Conservation (phyloP, 2,113 vertebrate species). For the Pteruthius melanotis region DNA sequence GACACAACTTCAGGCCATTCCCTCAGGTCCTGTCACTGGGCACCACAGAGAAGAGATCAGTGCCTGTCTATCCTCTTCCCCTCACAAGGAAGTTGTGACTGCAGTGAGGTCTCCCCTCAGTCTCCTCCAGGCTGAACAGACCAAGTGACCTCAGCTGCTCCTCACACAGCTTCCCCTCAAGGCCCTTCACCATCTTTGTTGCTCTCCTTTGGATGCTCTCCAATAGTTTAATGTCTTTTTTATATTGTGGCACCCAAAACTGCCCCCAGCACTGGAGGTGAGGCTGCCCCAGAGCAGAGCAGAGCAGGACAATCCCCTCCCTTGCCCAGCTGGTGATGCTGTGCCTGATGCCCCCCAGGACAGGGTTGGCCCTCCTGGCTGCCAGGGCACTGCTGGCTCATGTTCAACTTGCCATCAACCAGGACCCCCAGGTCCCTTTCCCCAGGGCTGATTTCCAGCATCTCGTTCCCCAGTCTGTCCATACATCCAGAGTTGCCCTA, state of each 20-base stretch:
- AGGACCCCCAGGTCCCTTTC: background rate
- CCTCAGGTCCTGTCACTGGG: background rate
- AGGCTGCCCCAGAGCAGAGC: fast-evolving
- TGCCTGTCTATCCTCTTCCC: fast-evolving
- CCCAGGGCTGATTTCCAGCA: background rate
- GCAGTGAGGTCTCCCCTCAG: background rate
- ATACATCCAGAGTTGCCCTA: background rate
- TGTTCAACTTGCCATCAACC: fast-evolving
- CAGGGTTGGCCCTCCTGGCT: fast-evolving
- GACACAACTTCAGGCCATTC: background rate
- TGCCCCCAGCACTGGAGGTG: fast-evolving
- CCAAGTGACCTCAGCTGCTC: background rate
- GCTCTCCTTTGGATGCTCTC: fast-evolving
- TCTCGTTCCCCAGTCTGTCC: background rate
- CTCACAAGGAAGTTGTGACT: fast-evolving
- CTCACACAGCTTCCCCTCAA: fast-evolving
- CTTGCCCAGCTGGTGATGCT: fast-evolving
- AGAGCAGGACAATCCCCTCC: background rate
- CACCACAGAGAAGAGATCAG: background rate
- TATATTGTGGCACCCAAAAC: fast-evolving
- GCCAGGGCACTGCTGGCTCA: background rate
- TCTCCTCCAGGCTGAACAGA: background rate
- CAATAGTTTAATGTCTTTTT: background rate
- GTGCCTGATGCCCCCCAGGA: background rate
- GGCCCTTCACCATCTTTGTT: background rate